These are phyloP conservation scores for Pogonognathellus flavescens DNA, from an alignment of 1,140 invertebrate genomes.

Conservation along the genomic window DNA sequence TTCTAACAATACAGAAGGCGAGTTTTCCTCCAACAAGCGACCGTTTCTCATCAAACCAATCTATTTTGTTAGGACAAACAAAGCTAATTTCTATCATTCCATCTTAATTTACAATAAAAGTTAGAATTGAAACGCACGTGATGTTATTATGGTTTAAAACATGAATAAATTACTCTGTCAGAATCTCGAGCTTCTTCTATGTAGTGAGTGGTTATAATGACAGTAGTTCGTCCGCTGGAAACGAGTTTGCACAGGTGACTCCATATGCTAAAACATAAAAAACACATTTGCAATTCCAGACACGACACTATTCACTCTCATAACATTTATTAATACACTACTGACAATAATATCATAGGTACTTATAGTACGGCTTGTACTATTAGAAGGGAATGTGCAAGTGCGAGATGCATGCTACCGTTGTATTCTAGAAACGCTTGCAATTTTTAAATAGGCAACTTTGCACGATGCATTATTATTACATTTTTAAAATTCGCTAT, in stretches of 20 bases:
- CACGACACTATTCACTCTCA: no score
- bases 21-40: slow-evolving; percentile 89
- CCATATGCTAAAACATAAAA: slow-evolving; percentile 81
- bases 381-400: no score
- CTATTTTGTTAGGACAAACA: slow-evolving; percentile 71
- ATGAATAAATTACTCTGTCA: slow-evolving; percentile 73
- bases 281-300: background rate
- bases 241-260: slow-evolving; percentile 85
- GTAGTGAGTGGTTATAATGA: slow-evolving; percentile 94
- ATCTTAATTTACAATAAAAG: no score
- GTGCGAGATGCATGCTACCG: no score
- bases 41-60: slow-evolving; percentile 95
- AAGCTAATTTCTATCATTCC: background rate
- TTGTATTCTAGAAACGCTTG: no score
- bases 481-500: no score
- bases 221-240: slow-evolving; percentile 83
- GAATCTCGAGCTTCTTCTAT: slow-evolving; percentile 92
- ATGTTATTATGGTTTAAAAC: slow-evolving; percentile 13
- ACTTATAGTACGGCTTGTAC: no score
- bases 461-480: no score
- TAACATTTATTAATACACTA: no score
- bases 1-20: slow-evolving; percentile 84
- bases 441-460: no score
- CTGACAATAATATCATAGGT: no score
- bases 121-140: background rate